phyloP scores from a whole-genome alignment of 2,113 vertebrate genomes.

The Euleptes europaea region DNA sequence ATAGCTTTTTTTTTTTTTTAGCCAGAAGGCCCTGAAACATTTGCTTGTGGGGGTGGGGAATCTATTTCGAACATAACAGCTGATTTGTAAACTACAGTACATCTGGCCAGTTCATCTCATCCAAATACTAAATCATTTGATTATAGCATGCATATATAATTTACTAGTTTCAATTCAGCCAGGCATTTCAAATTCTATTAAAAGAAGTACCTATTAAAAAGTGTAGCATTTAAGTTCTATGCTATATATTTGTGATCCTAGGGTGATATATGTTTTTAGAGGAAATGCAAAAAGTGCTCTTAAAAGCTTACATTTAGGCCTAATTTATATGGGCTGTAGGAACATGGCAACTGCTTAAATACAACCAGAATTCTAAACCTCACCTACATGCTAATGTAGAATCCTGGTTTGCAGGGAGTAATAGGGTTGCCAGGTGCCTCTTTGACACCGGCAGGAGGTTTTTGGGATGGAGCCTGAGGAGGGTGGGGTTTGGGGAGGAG shows the following conservation, averaged over 20 bases:
- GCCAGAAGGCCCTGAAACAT: conserved; percentile 18
- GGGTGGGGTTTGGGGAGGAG: no score
- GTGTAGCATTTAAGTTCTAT: not conserved
- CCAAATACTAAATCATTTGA: conserved; percentile 26
- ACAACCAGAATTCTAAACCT: no score
- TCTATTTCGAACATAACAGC: conserved; percentile 20
- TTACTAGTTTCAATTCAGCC: not conserved
- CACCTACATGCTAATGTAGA: no score
- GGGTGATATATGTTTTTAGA: not conserved
- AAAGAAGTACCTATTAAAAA: not conserved
- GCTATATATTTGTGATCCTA: not conserved
- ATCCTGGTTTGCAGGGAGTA: no score
- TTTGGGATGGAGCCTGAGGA: no score
- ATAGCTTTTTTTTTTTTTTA: conserved; percentile 36
- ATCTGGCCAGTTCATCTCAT: conserved; percentile 5
- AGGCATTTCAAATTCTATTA: not conserved
- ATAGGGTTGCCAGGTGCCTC: no score
- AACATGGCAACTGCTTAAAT: not conserved
- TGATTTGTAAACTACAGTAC: not conserved
- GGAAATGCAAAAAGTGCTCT: not conserved
- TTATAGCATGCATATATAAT: conserved; percentile 4
- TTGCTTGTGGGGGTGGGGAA: conserved; percentile 19
- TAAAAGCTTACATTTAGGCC: not conserved
- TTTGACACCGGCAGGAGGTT: no score
- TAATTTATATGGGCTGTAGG: not conserved